These are phyloP conservation scores for Sebastiscus albofasciatus DNA, from an alignment of 2,797 vertebrate genomes.

Conservation along the genomic window DNA sequence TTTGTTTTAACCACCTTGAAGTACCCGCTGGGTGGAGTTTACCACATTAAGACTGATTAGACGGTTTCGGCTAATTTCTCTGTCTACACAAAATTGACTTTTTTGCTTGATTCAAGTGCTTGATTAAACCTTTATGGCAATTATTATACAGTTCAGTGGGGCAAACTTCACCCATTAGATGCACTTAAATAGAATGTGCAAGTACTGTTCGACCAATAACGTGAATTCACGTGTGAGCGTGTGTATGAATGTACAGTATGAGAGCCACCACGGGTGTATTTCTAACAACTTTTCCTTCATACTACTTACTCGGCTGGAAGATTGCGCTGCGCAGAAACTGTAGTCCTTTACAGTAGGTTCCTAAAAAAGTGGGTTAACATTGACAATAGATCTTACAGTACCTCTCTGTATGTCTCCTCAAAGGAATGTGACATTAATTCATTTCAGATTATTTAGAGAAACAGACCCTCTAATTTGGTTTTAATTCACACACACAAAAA, in stretches of 20 bases:
- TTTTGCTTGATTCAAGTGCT: conserved; percentile 4
- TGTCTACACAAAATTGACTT: conserved; percentile 1
- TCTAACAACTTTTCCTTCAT: conserved; percentile 21
- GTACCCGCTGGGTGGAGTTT: conserved; percentile 42
- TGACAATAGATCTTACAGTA: background rate
- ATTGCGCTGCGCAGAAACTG: conserved; percentile 10
- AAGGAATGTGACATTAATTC: conserved; percentile 16
- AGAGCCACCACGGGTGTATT: conserved; percentile 18
- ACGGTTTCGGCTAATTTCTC: background rate
- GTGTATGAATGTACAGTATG: background rate
- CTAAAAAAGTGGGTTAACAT: background rate
- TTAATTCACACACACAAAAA: background rate
- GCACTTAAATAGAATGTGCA: conserved; percentile 40
- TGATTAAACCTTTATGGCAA: background rate
- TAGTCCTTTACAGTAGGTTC: conserved; percentile 1
- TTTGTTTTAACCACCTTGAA: conserved; percentile 41
- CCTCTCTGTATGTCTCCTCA: background rate
- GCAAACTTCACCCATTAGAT: conserved; percentile 31
- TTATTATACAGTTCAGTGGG: conserved; percentile 2
- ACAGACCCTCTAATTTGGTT: background rate
- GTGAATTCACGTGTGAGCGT: conserved; percentile 18
- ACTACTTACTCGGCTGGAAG: background rate
- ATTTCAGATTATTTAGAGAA: background rate
- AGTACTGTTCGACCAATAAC: conserved; percentile 2
- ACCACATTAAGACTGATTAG: conserved; percentile 1